phyloP scores from a whole-genome alignment of 92 coral and sea anemone species.

The Palythoa heliodiscus region DNA sequence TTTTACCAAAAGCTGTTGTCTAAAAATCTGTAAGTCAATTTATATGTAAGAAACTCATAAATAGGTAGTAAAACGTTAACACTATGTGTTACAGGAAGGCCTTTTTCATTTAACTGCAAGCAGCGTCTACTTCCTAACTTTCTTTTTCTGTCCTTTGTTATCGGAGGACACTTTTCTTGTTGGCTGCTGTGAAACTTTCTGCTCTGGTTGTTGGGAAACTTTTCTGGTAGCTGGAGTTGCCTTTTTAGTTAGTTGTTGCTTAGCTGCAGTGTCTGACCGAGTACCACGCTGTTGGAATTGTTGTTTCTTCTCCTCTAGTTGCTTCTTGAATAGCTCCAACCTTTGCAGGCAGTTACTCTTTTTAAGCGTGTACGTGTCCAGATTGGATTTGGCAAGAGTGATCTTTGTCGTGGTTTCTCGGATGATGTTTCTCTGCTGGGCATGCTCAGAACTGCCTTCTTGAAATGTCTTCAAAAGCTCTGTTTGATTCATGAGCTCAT shows the following conservation, averaged over 20 bases:
- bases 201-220: constrained; percentile 9
- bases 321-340: constrained; percentile 34
- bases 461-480: constrained; percentile 79
- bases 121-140: background rate
- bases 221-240: background rate
- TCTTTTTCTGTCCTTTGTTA: constrained; percentile 15
- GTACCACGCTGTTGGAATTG: constrained; percentile 43
- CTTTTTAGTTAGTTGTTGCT: constrained; percentile 1
- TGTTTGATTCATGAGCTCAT: constrained; percentile 87
- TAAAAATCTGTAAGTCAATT: background rate
- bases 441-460: constrained; percentile 81
- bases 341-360: constrained; percentile 30
- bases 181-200: background rate
- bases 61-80: background rate
- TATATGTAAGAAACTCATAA: background rate
- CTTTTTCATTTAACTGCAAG: background rate
- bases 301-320: constrained; percentile 35
- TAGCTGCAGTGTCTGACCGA: background rate
- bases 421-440: constrained; percentile 81
- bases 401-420: constrained; percentile 90
- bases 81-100: background rate
- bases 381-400: constrained; percentile 79
- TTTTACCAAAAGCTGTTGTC: background rate
- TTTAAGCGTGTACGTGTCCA: constrained; percentile 13
- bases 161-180: constrained; percentile 17